Evolutionary conservation across 2,888 invertebrate genomes (phyloP).

Genomic region (Andrena bicolor): DNA sequence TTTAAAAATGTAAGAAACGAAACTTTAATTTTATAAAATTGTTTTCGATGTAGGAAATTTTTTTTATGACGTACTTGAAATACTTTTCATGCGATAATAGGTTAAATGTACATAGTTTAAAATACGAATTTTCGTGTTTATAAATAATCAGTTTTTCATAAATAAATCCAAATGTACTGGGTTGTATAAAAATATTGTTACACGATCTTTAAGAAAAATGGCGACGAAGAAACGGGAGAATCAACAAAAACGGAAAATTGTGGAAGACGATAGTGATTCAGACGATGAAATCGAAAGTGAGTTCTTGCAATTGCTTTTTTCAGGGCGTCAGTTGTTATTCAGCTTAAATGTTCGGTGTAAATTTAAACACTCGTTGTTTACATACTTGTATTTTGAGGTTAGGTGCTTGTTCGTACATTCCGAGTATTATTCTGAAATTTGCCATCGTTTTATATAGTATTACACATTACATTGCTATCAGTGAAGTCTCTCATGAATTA

Average conservation of each 20-base stretch:
- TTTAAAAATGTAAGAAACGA: no score
- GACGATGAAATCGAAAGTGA: constrained; percentile 76
- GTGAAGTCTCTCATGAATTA: not conserved
- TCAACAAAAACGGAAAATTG: constrained; percentile 74
- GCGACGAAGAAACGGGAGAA: constrained; percentile 57
- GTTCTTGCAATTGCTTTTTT: constrained; percentile 36
- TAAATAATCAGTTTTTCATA: not conserved
- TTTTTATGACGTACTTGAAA: no score
- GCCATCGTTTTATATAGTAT: not conserved
- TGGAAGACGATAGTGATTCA: constrained; percentile 65
- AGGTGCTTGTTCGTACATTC: constrained; percentile 1
- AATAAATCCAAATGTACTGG: constrained; percentile 7
- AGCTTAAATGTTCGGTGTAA: not conserved
- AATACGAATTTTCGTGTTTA: not conserved
- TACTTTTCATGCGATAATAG: no score
- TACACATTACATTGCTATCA: not conserved
- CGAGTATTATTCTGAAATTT: not conserved
- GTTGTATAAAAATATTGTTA: not conserved
- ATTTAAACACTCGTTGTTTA: constrained; percentile 41
- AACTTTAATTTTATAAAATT: no score
- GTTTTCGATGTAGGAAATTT: no score
- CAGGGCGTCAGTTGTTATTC: constrained; percentile 9
- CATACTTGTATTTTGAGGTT: constrained; percentile 52
- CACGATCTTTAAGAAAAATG: constrained; percentile 51
- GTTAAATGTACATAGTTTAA: not conserved